Evolutionary conservation across 1,140 invertebrate genomes (phyloP).

Genomic region (Dreissena rostriformis): DNA sequence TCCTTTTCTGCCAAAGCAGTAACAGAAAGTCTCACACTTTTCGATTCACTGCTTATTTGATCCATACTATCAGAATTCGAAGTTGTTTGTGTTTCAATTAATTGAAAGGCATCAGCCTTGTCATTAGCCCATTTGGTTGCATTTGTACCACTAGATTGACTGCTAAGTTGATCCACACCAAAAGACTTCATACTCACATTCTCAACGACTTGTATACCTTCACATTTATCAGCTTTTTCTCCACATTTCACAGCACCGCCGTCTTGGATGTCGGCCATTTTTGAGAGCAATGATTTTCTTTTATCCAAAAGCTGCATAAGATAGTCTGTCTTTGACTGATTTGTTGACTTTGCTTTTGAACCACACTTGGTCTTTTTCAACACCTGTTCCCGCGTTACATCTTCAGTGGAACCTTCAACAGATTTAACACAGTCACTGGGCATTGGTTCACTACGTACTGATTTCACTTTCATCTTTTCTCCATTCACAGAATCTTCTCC

Average conservation of each 20-base stretch:
- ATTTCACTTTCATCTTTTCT: neutral
- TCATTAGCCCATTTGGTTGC: too few relatives aligned
- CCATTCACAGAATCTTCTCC: neutral
- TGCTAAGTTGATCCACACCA: too few relatives aligned
- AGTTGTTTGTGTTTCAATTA: too few relatives aligned
- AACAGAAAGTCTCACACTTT: too few relatives aligned
- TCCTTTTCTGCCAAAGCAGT: too few relatives aligned
- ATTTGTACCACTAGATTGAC: too few relatives aligned
- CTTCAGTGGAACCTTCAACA: neutral
- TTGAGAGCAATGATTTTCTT: slow-evolving; percentile 37
- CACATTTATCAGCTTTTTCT: neutral
- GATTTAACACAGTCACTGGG: neutral
- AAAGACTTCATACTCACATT: too few relatives aligned
- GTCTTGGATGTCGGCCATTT: slow-evolving; percentile 35
- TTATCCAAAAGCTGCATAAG: slow-evolving; percentile 52
- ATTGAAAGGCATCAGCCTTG: too few relatives aligned
- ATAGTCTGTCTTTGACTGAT: slow-evolving; percentile 50
- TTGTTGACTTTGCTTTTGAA: neutral
- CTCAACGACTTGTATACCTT: too few relatives aligned
- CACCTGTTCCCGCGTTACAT: too few relatives aligned
- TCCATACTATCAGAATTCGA: too few relatives aligned
- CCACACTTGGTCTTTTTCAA: slow-evolving; percentile 4
- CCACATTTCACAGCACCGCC: neutral
- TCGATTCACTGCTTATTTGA: too few relatives aligned
- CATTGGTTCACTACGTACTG: neutral